Evolutionary conservation across 2,797 vertebrate genomes (phyloP).

Genomic region (Sebastes matsubarae): DNA sequence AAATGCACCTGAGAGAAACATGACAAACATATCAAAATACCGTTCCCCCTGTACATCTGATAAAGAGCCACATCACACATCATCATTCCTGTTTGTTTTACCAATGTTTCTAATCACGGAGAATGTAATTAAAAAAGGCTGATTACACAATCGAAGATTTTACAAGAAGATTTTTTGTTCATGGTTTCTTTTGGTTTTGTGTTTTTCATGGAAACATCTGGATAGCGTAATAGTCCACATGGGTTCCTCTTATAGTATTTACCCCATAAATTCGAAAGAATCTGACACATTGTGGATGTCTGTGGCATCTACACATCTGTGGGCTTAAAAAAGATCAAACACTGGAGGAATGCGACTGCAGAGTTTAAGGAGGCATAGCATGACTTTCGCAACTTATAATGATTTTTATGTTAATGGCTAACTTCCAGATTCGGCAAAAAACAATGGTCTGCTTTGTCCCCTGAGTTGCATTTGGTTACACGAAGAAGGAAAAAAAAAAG

Average conservation of each 20-base stretch:
- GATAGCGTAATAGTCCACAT: neutral
- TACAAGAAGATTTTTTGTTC: neutral
- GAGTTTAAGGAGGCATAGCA: neutral
- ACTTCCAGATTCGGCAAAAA: neutral
- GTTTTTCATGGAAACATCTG: neutral
- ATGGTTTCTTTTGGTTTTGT: neutral
- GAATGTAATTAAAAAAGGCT: neutral
- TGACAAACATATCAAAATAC: neutral
- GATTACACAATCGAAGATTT: neutral
- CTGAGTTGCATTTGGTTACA: neutral
- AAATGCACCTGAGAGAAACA: slow-evolving; percentile 70
- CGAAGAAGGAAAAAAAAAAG: neutral
- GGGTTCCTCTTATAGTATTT: neutral
- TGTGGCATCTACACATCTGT: neutral
- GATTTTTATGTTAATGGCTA: neutral
- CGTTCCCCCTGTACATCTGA: neutral
- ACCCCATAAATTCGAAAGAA: neutral
- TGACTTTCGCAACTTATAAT: neutral
- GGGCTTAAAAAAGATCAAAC: neutral
- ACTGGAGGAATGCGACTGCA: neutral
- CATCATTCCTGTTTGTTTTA: neutral
- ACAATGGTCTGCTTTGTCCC: slow-evolving; percentile 4
- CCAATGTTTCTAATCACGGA: neutral
- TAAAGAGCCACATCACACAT: neutral
- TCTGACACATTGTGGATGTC: neutral